Conservation (phyloP, 2,113 vertebrate genomes). For the Toxostoma redivivum region DNA sequence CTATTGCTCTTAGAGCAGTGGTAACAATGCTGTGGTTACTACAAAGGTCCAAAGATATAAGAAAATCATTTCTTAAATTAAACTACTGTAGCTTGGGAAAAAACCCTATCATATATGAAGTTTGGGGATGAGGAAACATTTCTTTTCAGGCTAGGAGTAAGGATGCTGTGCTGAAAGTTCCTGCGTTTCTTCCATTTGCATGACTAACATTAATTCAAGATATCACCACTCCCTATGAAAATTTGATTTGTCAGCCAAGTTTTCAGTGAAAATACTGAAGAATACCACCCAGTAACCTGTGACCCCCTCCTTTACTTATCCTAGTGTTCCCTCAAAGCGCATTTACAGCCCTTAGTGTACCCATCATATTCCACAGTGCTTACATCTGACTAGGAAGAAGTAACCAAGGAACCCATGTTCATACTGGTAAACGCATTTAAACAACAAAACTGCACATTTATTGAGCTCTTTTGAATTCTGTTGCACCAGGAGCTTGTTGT, state of each 20-base stretch:
- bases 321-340: neutral
- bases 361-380: neutral
- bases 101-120: accelerated
- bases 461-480: neutral
- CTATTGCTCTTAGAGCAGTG: neutral
- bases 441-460: neutral
- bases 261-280: neutral
- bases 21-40: neutral
- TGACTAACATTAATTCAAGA: neutral
- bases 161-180: neutral
- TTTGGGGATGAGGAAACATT: accelerated
- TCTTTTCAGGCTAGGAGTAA: neutral
- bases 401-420: neutral
- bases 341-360: neutral
- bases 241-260: neutral
- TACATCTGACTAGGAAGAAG: neutral
- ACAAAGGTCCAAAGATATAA: neutral
- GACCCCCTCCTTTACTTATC: neutral
- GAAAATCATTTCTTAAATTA: neutral
- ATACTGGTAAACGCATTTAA: neutral
- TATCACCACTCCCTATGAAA: neutral
- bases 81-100: neutral
- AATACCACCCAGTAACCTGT: neutral
- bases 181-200: neutral
- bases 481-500: neutral